Evolutionary conservation across 2,113 vertebrate species (phyloP).

Genomic region (Amazona guildingii): DNA sequence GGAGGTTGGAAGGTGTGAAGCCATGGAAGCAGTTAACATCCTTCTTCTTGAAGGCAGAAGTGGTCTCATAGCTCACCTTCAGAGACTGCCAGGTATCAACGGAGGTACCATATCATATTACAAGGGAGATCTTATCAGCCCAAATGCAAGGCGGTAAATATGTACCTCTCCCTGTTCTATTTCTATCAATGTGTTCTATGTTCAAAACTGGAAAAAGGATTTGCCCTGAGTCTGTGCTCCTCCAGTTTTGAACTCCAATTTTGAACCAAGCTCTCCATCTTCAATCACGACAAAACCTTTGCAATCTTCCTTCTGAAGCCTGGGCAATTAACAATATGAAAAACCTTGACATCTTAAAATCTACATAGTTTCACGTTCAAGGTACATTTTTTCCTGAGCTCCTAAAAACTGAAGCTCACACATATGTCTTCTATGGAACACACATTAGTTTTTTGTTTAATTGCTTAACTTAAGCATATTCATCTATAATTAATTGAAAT

Average conservation of each 20-base stretch:
- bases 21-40: not conserved
- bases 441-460: not conserved
- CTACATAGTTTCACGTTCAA: not conserved
- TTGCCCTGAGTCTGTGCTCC: not conserved
- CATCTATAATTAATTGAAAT: not conserved
- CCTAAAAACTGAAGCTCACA: not conserved
- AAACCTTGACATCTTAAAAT: not conserved
- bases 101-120: not conserved
- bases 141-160: fast-evolving
- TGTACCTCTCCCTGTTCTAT: fast-evolving
- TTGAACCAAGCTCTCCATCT: not conserved
- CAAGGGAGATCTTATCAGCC: not conserved
- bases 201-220: not conserved
- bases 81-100: not conserved
- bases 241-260: not conserved
- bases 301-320: not conserved
- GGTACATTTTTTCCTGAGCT: not conserved
- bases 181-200: not conserved
- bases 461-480: not conserved
- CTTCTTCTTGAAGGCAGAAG: not conserved
- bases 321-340: not conserved
- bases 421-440: fast-evolving
- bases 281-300: not conserved
- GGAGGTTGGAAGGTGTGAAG: not conserved
- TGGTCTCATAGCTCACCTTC: not conserved